phyloP scores from a whole-genome alignment of 2,797 vertebrate genomes.

The Melanotaenia maccullochi region DNA sequence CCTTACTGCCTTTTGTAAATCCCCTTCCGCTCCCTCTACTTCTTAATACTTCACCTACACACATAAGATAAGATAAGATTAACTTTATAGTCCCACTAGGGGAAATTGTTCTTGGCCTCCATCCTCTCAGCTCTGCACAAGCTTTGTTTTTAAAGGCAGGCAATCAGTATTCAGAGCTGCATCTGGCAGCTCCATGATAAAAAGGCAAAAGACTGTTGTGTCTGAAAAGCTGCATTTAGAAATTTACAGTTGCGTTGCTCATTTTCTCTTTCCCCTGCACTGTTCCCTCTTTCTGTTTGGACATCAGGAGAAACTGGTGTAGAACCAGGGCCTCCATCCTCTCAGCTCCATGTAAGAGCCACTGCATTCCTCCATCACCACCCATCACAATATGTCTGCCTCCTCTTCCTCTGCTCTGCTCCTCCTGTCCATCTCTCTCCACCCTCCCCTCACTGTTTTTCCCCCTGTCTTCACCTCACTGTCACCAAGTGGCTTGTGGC shows the following conservation, averaged over 20 bases:
- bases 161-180: slow-evolving; percentile 72
- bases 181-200: slow-evolving; percentile 51
- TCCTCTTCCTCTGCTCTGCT: slow-evolving; percentile 36
- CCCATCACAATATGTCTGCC: slow-evolving; percentile 58
- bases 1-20: background rate
- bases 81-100: too few species aligned
- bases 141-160: slow-evolving; percentile 45
- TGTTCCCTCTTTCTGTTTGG: slow-evolving; percentile 21
- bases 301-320: slow-evolving; percentile 49
- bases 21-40: slow-evolving; percentile 3
- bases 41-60: slow-evolving; percentile 24
- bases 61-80: background rate
- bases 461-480: slow-evolving; percentile 62
- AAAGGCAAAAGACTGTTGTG: slow-evolving; percentile 37
- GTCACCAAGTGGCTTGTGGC: slow-evolving; percentile 76
- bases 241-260: slow-evolving; percentile 40
- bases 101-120: too few species aligned
- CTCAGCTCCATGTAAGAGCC: slow-evolving; percentile 49
- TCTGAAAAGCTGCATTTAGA: slow-evolving; percentile 61
- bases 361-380: slow-evolving; percentile 56
- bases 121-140: background rate
- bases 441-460: slow-evolving; percentile 35
- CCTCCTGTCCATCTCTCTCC: slow-evolving; percentile 33
- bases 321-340: slow-evolving; percentile 39
- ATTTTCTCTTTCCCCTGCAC: slow-evolving; percentile 32